phyloP scores from a whole-genome alignment of 2,797 vertebrate genomes.

The Sebastes elongatus region DNA sequence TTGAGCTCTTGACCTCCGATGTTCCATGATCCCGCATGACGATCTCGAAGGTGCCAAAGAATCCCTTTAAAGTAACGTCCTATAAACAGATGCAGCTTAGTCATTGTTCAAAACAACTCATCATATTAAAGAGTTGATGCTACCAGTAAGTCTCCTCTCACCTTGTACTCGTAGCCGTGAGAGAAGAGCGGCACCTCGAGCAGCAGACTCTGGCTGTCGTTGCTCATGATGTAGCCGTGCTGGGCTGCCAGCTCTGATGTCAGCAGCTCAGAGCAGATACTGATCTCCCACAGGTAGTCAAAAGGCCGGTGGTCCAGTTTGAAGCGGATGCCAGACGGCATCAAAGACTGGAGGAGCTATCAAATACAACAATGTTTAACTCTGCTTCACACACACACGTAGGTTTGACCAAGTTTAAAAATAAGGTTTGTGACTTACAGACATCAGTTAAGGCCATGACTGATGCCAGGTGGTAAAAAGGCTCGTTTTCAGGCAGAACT shows the following conservation, averaged over 20 bases:
- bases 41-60: constrained; percentile 79
- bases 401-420: background rate
- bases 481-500: too few species aligned
- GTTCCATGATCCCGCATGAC: constrained; percentile 69
- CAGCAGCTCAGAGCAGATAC: constrained; percentile 68
- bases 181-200: constrained; percentile 81
- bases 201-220: constrained; percentile 67
- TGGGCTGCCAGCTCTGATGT: constrained; percentile 59
- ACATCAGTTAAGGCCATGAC: too few species aligned
- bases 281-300: constrained; percentile 77
- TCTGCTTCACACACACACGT: too few species aligned
- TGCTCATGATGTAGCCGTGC: constrained; percentile 75
- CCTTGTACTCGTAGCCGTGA: constrained; percentile 78
- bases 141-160: constrained; percentile 8
- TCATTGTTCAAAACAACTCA: background rate
- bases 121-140: background rate
- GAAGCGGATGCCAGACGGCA: constrained; percentile 56
- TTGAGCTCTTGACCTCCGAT: constrained; percentile 56
- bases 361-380: too few species aligned
- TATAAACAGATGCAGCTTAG: constrained; percentile 12
- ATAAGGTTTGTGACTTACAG: constrained; percentile 63
- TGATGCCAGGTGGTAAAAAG: too few species aligned
- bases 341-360: constrained; percentile 61
- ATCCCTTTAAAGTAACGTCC: constrained; percentile 63
- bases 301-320: constrained; percentile 43